Conservation (phyloP, 2,888 invertebrate species). For the Lycophotia porphyrea region DNA sequence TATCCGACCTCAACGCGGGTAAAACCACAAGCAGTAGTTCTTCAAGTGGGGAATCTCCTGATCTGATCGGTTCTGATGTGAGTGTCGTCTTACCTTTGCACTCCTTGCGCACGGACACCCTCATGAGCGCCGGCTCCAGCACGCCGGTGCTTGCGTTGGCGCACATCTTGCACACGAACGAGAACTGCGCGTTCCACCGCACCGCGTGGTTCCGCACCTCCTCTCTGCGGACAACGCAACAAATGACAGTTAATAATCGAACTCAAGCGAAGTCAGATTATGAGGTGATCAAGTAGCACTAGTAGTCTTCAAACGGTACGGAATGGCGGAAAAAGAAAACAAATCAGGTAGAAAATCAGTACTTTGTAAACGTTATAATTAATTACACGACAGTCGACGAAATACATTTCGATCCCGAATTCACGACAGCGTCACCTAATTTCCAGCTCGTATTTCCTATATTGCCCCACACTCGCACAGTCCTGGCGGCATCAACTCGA, state of each 20-base stretch:
- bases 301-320: neutral
- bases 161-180: slow-evolving; percentile 98
- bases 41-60: neutral
- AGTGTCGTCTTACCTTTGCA: slow-evolving; percentile 90
- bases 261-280: neutral
- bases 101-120: slow-evolving; percentile 98
- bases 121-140: slow-evolving; percentile 97
- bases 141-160: slow-evolving; percentile 98
- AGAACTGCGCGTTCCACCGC: slow-evolving; percentile 97
- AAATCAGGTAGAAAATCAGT: neutral
- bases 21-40: neutral
- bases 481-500: slow-evolving; percentile 24
- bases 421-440: neutral
- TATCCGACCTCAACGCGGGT: neutral
- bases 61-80: neutral
- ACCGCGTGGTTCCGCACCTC: slow-evolving; percentile 98
- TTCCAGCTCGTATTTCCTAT: slow-evolving; percentile 21
- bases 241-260: slow-evolving; percentile 12
- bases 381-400: neutral
- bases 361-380: neutral
- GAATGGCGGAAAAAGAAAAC: neutral
- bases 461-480: slow-evolving; percentile 16
- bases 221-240: slow-evolving; percentile 91
- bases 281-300: neutral
- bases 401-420: neutral